Evolutionary conservation across 2,797 vertebrate genomes (phyloP).

Genomic region (Vireo griseus): DNA sequence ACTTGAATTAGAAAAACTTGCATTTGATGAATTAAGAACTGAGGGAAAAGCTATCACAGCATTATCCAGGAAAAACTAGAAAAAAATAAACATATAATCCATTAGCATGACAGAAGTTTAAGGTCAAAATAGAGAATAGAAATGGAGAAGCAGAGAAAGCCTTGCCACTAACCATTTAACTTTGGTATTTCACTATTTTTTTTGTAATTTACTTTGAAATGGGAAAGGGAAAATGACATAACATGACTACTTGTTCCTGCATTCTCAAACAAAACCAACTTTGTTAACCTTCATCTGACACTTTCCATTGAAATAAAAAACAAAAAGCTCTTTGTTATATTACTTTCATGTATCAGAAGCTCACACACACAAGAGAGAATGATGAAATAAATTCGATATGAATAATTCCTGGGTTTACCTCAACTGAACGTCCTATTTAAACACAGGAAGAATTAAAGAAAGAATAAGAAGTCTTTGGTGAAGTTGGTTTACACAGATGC

Average conservation of each 20-base stretch:
- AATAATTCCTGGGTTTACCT: neutral
- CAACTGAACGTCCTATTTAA: neutral
- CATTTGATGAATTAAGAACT: slow-evolving; percentile 85
- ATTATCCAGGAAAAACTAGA: slow-evolving; percentile 91
- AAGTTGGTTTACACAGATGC: neutral
- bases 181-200: neutral
- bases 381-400: neutral
- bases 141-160: neutral
- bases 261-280: neutral
- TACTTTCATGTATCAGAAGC: neutral
- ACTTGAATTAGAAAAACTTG: slow-evolving; percentile 74
- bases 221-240: neutral
- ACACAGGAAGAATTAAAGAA: neutral
- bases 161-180: neutral
- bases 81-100: slow-evolving; percentile 46
- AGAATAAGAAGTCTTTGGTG: neutral
- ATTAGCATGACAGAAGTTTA: neutral
- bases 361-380: neutral
- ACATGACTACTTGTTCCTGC: neutral
- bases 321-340: neutral
- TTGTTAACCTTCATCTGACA: neutral
- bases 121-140: neutral
- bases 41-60: slow-evolving; percentile 65
- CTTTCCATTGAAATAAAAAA: neutral
- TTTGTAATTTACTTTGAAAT: neutral